Percentiles rank a stretch among this genome's conserved stretches.
Evolutionary conservation across 2,888 invertebrate species (phyloP).

Genomic region (Conomelus anceps): DNA sequence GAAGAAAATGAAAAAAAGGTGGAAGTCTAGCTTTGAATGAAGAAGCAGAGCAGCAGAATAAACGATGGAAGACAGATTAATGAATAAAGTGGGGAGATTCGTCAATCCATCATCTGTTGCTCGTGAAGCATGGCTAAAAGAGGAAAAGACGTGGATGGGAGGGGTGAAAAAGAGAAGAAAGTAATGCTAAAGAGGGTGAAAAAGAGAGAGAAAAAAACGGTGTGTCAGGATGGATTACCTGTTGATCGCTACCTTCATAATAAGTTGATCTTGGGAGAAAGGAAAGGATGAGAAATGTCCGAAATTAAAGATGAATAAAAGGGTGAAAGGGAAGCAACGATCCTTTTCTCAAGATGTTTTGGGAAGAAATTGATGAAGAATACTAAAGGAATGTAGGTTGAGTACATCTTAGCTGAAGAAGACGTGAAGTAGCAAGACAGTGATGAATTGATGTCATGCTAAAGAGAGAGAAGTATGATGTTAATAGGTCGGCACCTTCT

Average conservation of each 20-base stretch:
- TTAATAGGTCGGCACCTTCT: neutral
- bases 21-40: neutral
- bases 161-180: neutral
- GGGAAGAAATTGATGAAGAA: no score
- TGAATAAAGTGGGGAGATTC: neutral
- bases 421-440: neutral
- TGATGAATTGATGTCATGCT: neutral
- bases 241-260: neutral
- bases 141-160: neutral
- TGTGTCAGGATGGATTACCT: neutral
- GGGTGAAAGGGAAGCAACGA: neutral
- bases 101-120: neutral
- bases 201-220: neutral
- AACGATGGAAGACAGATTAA: neutral
- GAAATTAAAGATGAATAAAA: neutral
- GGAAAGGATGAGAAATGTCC: neutral
- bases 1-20: neutral
- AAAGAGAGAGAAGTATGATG: neutral
- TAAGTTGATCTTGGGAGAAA: neutral
- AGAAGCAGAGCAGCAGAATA: neutral
- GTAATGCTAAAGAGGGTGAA: neutral
- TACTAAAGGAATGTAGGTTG: neutral
- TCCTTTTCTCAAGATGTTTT: no score
- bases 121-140: neutral
- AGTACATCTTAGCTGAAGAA: neutral